Percentiles rank a stretch among this genome's conserved stretches.
Evolutionary conservation across 2,888 invertebrate species (phyloP).

Genomic region (Myopa testacea): DNA sequence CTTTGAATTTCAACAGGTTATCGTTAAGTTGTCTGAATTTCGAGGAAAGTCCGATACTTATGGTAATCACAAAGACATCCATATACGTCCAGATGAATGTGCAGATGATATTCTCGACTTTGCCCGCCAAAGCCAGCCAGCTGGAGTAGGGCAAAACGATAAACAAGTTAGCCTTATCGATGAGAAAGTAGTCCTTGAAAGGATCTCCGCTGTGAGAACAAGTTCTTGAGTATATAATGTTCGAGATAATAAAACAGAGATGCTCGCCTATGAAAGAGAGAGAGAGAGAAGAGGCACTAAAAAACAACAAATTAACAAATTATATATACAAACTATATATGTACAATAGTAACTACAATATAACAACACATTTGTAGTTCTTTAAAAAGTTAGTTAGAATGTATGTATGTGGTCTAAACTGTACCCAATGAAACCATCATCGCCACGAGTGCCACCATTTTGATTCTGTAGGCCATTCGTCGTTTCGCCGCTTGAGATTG

Average conservation of each 20-base stretch:
- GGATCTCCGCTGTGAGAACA: constrained; percentile 62
- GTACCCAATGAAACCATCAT: constrained; percentile 69
- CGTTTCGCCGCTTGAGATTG: constrained; percentile 59
- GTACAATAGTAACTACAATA: too few species aligned
- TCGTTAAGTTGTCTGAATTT: constrained; percentile 75
- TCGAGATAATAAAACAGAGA: constrained; percentile 59
- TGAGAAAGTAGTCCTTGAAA: constrained; percentile 59
- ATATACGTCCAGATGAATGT: constrained; percentile 82
- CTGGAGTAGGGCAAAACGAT: constrained; percentile 55
- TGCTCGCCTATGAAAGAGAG: constrained; percentile 59
- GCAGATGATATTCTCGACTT: constrained; percentile 71
- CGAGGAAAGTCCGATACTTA: constrained; percentile 76
- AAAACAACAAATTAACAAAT: too few species aligned
- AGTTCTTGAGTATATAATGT: constrained; percentile 56
- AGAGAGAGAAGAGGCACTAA: constrained; percentile 16
- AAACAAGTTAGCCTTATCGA: constrained; percentile 59
- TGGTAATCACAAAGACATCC: constrained; percentile 79
- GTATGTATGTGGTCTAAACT: background rate
- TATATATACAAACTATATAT: too few species aligned
- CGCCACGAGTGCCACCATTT: constrained; percentile 68
- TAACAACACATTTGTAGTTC: too few species aligned
- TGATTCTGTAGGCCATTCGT: constrained; percentile 65
- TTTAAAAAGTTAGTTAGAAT: too few species aligned
- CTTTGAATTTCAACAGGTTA: constrained; percentile 69
- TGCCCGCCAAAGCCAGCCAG: constrained; percentile 57